Base-by-base conservation (phyloP, 2,113 vertebrate species). In the Hirundichthys speculiger region DNA sequence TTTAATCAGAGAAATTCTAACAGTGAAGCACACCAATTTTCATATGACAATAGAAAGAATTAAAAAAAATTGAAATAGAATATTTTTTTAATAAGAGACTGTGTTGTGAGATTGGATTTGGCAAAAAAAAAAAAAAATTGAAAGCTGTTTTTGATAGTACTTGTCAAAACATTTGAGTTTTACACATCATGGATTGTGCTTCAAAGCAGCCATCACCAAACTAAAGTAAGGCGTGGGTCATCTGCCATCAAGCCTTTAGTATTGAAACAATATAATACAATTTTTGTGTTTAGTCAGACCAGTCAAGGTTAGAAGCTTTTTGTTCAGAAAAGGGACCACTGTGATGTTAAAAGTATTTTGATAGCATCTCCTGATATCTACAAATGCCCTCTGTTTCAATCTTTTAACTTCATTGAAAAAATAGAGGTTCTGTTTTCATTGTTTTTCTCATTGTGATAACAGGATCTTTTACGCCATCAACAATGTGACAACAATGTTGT, bases 381-480 rank as follows among this genome's bases (percentile, higher is more conserved):
- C n/a, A 30, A 71, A 80, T 20, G 68, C 39, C 57, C 79, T 30
- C 51, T 54, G 73, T 83, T 72, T 39, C n/a, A 63, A 85, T 71
- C 64, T 75, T 84, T 83, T 75, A 49, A 74, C 49, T 74, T 66
- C 38, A 30, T 71, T 79, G n/a, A 56, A 65, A 64, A 61, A 64
- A 53, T 59, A 56, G 38, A 67, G 46, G 52, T 62, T 47, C 48
- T 64, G 50, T 65, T 71, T 75, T 75, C 73, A 75, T 72, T 78
- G 73, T 82, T 79, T 70, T 72, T 59, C 48, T 78, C 62, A 51
- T 67, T 78, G 67, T 82, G 81, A 82, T 80, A 64, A 87, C 89
- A 78, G 52, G 71, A 72, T 83, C 75, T 85, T 89, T 89, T 52
- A 89, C 83, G 64, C 69, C 75, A 86, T 85, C 76, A 77, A 77